Evolutionary conservation across 2,888 invertebrate genomes (phyloP).

Genomic region (Monochamus alternatus): DNA sequence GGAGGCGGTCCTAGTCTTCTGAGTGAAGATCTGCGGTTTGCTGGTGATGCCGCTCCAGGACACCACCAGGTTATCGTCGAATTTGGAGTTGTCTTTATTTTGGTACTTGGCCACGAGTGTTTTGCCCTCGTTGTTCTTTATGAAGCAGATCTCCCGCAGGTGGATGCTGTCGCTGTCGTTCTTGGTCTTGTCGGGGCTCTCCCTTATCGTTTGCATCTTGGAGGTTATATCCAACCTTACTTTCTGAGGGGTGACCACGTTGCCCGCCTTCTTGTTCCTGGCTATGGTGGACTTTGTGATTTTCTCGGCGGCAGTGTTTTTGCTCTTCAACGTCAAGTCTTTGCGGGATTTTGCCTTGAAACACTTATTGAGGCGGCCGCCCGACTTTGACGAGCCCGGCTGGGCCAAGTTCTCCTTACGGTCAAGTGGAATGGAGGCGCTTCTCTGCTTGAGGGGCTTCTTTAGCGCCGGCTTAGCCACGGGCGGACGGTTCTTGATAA

Average conservation of each 20-base stretch:
- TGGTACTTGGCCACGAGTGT: conserved; percentile 67
- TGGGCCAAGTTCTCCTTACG: conserved; percentile 66
- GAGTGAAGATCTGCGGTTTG: conserved; percentile 63
- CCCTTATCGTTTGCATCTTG: conserved; percentile 35
- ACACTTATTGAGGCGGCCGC: conserved; percentile 55
- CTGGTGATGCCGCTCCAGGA: conserved; percentile 63
- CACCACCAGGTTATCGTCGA: conserved; percentile 66
- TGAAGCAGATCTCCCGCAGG: conserved; percentile 66
- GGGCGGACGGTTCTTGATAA: conserved; percentile 60
- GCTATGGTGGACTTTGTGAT: conserved; percentile 39
- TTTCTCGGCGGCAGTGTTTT: conserved; percentile 54
- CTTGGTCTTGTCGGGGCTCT: conserved; percentile 38
- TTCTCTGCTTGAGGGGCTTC: conserved; percentile 50
- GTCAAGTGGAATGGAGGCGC: conserved; percentile 60
- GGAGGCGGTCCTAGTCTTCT: conserved; percentile 49
- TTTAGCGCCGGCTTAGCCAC: conserved; percentile 53
- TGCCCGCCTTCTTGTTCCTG: conserved; percentile 34
- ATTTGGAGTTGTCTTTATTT: conserved; percentile 54
- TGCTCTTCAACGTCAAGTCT: conserved; percentile 57
- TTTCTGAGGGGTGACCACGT: conserved; percentile 42
- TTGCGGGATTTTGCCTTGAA: conserved; percentile 58
- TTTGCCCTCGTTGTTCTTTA: conserved; percentile 66
- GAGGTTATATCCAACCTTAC: conserved; percentile 41
- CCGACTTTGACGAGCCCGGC: conserved; percentile 61
- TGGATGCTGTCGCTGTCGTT: conserved; percentile 57